Evolutionary conservation across 2,888 invertebrate genomes (phyloP), one percentile per base, ranked within the genome.

Genomic region (Dichetophora obliterata): DNA sequence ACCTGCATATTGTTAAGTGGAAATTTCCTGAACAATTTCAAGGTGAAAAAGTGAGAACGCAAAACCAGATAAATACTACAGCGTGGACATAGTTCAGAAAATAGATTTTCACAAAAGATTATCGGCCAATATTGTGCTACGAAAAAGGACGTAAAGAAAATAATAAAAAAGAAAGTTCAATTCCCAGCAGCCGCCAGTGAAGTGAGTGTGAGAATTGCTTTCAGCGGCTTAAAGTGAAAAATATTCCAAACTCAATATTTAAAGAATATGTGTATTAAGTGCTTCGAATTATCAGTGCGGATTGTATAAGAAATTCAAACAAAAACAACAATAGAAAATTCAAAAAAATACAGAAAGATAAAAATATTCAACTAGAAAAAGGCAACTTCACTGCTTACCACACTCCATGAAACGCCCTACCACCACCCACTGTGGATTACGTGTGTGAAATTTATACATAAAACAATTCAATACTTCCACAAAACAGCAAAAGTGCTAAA

Each of bases 121-220:
- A n/a, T 57, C 16, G 24, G 16, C 43, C 69, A 68, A 24, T 14
- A 14, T 14, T 31, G 19, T 24, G 52, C 75, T 27, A 68, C 72
- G 63, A 69, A 80, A 80, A 79, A 77, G 65, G 37, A 70, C 76
- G 80, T 81, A 83, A 82, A 82, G 85, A 84, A 85, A 85, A 59
- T n/a, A n/a, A n/a, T n/a, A 75, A 81, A 82, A 83, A 82, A 82
- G 85, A 85, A 86, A 85, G 85, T 84, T 78, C 77, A 84, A 82
- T 80, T 77, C 77, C 78, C 83, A 82, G 75, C 84, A 85, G 85
- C 85, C 83, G 79, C 85, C 84, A 84, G 84, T 83, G 85, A 80
- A 78, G 85, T 86, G 85, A 83, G 86, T 85, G 85, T 85, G 84
- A 84, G 77, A 80, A 76, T 81, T 82, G 75, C 81, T 82, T 82